Conservation (phyloP, 2,797 vertebrate genomes). For the Gallinago solitaria region DNA sequence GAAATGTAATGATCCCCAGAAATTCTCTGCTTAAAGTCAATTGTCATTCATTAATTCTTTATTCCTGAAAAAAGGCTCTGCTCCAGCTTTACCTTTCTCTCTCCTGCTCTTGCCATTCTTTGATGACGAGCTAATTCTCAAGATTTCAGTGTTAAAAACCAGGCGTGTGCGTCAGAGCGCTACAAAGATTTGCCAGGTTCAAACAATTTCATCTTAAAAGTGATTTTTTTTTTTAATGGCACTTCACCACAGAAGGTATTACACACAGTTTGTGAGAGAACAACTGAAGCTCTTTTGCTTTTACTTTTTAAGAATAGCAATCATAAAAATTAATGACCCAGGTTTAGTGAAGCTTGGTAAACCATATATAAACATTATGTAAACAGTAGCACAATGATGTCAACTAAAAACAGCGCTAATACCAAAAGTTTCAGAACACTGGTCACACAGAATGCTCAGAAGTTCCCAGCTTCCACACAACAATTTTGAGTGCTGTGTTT, state of each 20-base stretch:
- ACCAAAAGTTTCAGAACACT: background rate
- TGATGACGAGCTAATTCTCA: conserved; percentile 3
- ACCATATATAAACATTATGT: background rate
- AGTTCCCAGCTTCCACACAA: background rate
- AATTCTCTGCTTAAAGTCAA: conserved; percentile 56
- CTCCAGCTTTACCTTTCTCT: background rate
- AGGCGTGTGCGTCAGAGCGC: background rate
- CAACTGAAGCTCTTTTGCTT: background rate
- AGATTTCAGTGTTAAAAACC: conserved; percentile 18
- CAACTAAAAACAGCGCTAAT: background rate
- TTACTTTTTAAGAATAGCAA: background rate
- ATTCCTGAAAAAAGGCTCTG: conserved; percentile 12
- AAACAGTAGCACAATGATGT: background rate
- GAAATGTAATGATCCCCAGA: conserved; percentile 64
- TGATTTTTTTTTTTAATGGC: background rate
- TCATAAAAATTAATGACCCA: conserved; percentile 27
- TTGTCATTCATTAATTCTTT: conserved; percentile 29
- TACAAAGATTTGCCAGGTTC: conserved; percentile 2
- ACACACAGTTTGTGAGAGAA: background rate
- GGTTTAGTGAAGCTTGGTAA: conserved; percentile 20
- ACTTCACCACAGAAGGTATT: background rate
- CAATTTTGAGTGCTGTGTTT: background rate
- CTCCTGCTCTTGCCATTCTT: background rate
- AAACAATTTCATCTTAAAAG: background rate
- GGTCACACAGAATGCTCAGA: background rate